Evolutionary conservation across 2,113 vertebrate species (phyloP).

Genomic region (Oryzias woworae): DNA sequence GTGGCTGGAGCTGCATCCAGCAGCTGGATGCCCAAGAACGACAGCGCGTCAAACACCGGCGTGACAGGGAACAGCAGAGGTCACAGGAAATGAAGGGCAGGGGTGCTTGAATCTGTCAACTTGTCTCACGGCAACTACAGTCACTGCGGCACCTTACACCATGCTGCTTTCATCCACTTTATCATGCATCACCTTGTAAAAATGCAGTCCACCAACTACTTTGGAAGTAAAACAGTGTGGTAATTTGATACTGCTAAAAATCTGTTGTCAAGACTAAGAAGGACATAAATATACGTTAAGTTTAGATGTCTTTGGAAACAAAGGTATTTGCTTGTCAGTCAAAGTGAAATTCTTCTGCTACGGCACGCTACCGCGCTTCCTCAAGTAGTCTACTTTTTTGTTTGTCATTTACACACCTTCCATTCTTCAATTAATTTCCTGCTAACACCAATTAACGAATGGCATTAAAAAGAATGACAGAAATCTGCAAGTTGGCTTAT

Average conservation of each 20-base stretch:
- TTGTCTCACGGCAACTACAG: constrained; percentile 68
- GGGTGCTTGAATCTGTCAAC: constrained; percentile 35
- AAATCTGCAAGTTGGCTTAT: constrained; percentile 10
- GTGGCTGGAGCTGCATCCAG: constrained; percentile 32
- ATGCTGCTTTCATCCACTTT: constrained; percentile 41
- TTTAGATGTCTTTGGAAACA: constrained; percentile 40
- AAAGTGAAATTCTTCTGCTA: constrained; percentile 20
- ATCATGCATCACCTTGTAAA: constrained; percentile 46
- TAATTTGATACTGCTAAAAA: constrained; percentile 67
- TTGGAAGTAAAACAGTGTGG: constrained; percentile 42
- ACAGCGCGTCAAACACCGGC: constrained; percentile 43
- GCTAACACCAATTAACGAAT: not conserved
- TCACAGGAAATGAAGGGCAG: constrained; percentile 32
- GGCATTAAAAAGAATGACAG: constrained; percentile 6
- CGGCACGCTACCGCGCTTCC: constrained; percentile 8
- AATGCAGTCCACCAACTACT: constrained; percentile 60
- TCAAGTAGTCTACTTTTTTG: constrained; percentile 10
- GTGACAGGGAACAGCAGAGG: constrained; percentile 52
- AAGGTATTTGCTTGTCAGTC: constrained; percentile 33
- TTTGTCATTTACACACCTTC: constrained; percentile 21
- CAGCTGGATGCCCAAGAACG: constrained; percentile 44
- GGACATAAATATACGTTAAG: constrained; percentile 52
- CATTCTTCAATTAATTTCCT: not conserved
- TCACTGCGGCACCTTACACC: constrained; percentile 36
- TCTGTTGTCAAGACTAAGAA: constrained; percentile 48